Percentiles rank a stretch among this genome's conserved stretches.
Evolutionary conservation across 2,888 invertebrate species (phyloP).

Genomic region (Sepiola atlantica): DNA sequence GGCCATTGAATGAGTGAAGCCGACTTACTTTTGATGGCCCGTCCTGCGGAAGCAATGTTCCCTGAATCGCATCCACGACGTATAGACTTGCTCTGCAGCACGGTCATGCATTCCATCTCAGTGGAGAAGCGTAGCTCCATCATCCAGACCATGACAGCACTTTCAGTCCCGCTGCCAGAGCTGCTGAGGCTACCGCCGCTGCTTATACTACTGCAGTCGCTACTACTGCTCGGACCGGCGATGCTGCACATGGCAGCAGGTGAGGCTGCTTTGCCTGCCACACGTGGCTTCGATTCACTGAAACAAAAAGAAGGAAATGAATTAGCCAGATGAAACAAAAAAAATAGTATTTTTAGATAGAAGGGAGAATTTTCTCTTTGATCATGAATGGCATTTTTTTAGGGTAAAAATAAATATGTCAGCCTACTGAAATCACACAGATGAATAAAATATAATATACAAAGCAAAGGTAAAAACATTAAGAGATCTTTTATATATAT

Average conservation of each 20-base stretch:
- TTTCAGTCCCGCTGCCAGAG: background rate
- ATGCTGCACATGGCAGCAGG: background rate
- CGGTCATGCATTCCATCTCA: slow-evolving; percentile 44
- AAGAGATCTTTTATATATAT: background rate
- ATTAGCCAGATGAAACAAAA: background rate
- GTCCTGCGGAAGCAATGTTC: background rate
- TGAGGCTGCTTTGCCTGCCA: background rate
- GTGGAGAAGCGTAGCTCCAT: slow-evolving; percentile 37
- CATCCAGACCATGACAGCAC: slow-evolving; percentile 39
- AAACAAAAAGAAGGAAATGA: background rate
- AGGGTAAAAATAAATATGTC: no score
- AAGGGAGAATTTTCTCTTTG: background rate
- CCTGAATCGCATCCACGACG: background rate
- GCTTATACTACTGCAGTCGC: background rate
- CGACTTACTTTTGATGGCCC: slow-evolving; percentile 37
- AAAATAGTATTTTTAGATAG: background rate
- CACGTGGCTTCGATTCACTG: background rate
- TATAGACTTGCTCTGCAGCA: slow-evolving; percentile 44
- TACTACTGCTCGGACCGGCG: background rate
- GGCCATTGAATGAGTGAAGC: background rate
- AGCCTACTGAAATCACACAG: no score
- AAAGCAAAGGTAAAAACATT: background rate
- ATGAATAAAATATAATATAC: background rate
- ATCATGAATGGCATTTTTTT: background rate
- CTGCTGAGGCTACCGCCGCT: background rate